phyloP scores from a whole-genome alignment of 1,140 invertebrate genomes.

The Daktulosphaira vitifoliae region DNA sequence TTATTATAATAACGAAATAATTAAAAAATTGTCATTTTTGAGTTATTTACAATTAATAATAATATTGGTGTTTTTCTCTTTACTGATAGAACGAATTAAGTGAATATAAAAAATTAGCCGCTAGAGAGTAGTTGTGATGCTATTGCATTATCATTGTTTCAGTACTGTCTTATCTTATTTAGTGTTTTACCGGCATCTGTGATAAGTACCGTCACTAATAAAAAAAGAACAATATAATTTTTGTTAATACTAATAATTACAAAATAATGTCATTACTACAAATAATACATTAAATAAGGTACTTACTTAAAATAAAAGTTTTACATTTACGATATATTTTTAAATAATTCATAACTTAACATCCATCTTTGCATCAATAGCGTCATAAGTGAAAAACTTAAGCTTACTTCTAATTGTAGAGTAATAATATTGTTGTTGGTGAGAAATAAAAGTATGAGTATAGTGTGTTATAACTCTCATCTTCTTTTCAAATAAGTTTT shows the following conservation, averaged over 20 bases:
- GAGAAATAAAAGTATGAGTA: background rate
- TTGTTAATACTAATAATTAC: conserved; percentile 5
- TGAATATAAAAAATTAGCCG: too few species aligned
- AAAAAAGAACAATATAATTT: too few species aligned
- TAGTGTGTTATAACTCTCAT: conserved; percentile 8
- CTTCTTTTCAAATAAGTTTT: background rate
- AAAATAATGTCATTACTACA: background rate
- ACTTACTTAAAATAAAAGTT: background rate
- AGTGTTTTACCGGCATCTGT: too few species aligned
- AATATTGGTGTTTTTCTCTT: too few species aligned
- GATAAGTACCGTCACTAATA: too few species aligned
- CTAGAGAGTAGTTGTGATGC: too few species aligned
- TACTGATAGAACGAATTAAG: too few species aligned
- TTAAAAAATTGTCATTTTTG: too few species aligned
- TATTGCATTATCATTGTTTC: too few species aligned
- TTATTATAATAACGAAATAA: too few species aligned
- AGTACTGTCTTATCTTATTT: too few species aligned
- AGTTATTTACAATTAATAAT: too few species aligned
- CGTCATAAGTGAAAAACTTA: conserved; percentile 17
- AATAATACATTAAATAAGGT: conserved; percentile 7
- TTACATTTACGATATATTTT: conserved; percentile 6
- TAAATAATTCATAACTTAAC: conserved; percentile 4
- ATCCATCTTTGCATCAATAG: conserved; percentile 8
- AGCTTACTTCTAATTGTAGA: background rate
- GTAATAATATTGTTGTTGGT: conserved; percentile 4